These are phyloP conservation scores for Agonum fuliginosum DNA, from an alignment of 2,888 invertebrate species.

Conservation along the genomic window DNA sequence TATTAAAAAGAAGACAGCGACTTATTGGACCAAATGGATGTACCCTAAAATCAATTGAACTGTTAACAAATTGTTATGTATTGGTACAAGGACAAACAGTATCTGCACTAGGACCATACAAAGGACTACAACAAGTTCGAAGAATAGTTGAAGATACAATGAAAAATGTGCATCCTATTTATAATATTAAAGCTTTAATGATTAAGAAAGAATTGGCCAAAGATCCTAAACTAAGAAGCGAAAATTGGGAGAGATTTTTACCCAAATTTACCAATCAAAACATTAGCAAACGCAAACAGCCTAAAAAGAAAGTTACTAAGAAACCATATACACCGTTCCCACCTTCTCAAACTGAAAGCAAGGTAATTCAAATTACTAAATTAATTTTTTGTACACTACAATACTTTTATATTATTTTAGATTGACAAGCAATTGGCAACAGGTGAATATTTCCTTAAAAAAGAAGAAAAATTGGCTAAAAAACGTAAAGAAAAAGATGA, in stretches of 20 bases:
- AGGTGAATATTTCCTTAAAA: constrained; percentile 97
- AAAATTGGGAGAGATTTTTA: constrained; percentile 97
- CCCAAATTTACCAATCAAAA: constrained; percentile 94
- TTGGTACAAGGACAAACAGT: constrained; percentile 98
- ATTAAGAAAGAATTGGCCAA: constrained; percentile 96
- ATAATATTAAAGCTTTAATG: constrained; percentile 98
- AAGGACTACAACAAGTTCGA: constrained; percentile 89
- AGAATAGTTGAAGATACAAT: constrained; percentile 96
- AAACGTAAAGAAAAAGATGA: constrained; percentile 84
- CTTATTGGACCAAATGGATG: constrained; percentile 98
- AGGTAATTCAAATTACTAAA: constrained; percentile 73
- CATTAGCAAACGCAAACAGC: constrained; percentile 90
- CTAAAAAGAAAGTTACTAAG: constrained; percentile 91
- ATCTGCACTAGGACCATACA: constrained; percentile 95
- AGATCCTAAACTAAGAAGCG: constrained; percentile 92
- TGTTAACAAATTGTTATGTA: constrained; percentile 97
- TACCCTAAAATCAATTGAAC: constrained; percentile 96
- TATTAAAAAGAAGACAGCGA: constrained; percentile 94
- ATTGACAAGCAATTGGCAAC: constrained; percentile 93
- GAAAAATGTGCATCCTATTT: constrained; percentile 99
- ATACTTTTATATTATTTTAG: constrained; percentile 65
- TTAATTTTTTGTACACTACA: not conserved
- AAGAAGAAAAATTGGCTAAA: constrained; percentile 84
- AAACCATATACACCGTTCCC: constrained; percentile 98
- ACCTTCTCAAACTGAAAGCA: constrained; percentile 93